Evolutionary conservation across 2,113 vertebrate genomes (phyloP).

Genomic region (Anoplopoma fimbria): DNA sequence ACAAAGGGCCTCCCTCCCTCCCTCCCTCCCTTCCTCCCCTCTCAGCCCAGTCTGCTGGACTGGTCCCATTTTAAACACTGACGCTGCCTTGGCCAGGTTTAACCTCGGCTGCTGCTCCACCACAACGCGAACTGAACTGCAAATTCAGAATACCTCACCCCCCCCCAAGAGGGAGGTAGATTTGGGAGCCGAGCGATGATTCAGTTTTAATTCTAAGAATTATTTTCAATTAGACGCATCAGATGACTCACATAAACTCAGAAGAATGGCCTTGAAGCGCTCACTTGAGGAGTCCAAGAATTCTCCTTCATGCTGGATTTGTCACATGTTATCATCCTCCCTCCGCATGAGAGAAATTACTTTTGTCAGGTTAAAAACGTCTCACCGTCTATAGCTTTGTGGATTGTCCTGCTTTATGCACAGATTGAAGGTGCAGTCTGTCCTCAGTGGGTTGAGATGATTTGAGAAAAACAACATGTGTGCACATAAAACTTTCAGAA

Average conservation of each 20-base stretch:
- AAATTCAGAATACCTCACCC: constrained; percentile 23
- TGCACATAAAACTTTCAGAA: not conserved
- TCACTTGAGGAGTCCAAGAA: constrained; percentile 12
- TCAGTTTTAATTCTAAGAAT: constrained; percentile 9
- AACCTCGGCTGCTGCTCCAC: constrained; percentile 42
- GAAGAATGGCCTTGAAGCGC: not conserved
- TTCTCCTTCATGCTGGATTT: constrained; percentile 30
- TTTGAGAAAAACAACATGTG: constrained; percentile 13
- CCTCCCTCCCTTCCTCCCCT: not conserved
- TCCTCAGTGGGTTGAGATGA: not conserved
- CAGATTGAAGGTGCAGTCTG: not conserved
- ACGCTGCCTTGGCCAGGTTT: constrained; percentile 50
- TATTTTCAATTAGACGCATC: constrained; percentile 29
- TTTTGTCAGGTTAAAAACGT: constrained; percentile 23
- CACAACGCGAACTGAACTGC: constrained; percentile 4
- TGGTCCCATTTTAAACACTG: constrained; percentile 70
- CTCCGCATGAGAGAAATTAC: constrained; percentile 14
- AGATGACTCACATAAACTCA: constrained; percentile 17
- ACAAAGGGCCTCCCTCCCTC: constrained; percentile 44
- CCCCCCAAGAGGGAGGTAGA: not conserved
- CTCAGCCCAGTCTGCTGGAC: constrained; percentile 71
- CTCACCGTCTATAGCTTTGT: not conserved
- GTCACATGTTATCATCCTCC: constrained; percentile 15
- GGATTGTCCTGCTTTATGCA: not conserved
- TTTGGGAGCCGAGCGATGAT: not conserved